phyloP scores from a whole-genome alignment of 2,888 invertebrate genomes.

The Therioaphis trifolii region DNA sequence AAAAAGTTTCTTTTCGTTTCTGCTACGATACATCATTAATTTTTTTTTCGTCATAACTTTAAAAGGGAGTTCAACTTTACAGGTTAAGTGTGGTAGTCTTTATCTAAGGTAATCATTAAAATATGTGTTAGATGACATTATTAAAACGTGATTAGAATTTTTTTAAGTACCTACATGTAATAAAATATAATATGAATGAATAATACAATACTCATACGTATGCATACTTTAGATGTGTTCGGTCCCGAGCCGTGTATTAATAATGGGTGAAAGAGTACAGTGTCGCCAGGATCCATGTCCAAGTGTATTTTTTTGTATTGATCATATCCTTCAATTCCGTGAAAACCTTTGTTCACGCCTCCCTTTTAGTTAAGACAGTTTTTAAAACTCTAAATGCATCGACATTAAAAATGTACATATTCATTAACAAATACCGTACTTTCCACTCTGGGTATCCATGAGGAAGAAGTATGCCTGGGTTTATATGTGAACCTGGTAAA shows the following conservation, averaged over 20 bases:
- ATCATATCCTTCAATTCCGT: conserved; percentile 75
- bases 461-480: conserved; percentile 71
- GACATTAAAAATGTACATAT: background rate
- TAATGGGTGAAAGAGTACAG: conserved; percentile 88
- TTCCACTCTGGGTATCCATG: conserved; percentile 79
- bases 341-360: conserved; percentile 79
- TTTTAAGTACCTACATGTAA: too few species aligned
- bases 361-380: conserved; percentile 66
- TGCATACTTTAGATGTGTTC: conserved; percentile 75
- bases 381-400: too few species aligned
- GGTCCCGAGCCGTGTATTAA: conserved; percentile 87
- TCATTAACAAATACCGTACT: conserved; percentile 66
- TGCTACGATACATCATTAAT: too few species aligned
- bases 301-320: conserved; percentile 73
- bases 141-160: too few species aligned
- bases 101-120: too few species aligned
- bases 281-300: conserved; percentile 86
- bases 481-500: conserved; percentile 79
- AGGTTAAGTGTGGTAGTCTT: too few species aligned
- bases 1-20: too few species aligned
- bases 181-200: background rate
- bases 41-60: too few species aligned
- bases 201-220: background rate
- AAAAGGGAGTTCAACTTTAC: too few species aligned
- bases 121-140: too few species aligned